Base-by-base conservation (phyloP, 1,140 invertebrate genomes). In the Meloidogyne floridensis region DNA sequence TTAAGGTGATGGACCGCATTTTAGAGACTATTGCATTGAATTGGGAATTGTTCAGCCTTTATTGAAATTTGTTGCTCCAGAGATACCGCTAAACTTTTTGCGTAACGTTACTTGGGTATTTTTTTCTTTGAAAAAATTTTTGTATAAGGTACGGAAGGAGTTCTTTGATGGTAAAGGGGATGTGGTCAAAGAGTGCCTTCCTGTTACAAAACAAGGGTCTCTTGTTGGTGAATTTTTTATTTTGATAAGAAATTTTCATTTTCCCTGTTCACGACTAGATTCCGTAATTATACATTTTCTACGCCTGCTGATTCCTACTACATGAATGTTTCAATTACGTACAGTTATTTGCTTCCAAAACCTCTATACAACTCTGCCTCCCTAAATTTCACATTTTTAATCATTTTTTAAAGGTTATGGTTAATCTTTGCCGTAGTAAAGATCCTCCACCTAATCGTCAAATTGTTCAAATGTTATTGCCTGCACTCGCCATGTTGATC, bases 31-130 rank as follows among this genome's bases (percentile, higher is more conserved):
- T 91, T 95, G 96, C 77, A 96, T 98, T 83, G 93, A 94, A 85
- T 92, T 95, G 86, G 96, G 95, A 85, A 94, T 97, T 77, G 94
- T 97, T 7, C 93, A 93, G 86, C 95, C 95, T 32, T 91, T 98
- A 70, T 92, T 97, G 80, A 93, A 93, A 53, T 97, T 97, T 91
- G 95, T 98, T 83, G 95, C 94, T 88, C 95, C 95, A 20, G 94
- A 96, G 81, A 96, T 97, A 90, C 95, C 95, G 51, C 94, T 97
- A 81, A 93, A 93, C 75, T 98, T 98, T 91, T 92, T 97, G 85
- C 93, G 96, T 75, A 98, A 98, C 91, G 95, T 98, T n/a, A 97
- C 96, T 43, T 98, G 96, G 96, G 96, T 97, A 15, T 18, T 43
- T 59, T 59, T 0, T 15, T 2, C 0, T 59, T 59, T 15, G 13